phyloP scores from a whole-genome alignment of 1,140 invertebrate species.

The Phocides pigmalion region DNA sequence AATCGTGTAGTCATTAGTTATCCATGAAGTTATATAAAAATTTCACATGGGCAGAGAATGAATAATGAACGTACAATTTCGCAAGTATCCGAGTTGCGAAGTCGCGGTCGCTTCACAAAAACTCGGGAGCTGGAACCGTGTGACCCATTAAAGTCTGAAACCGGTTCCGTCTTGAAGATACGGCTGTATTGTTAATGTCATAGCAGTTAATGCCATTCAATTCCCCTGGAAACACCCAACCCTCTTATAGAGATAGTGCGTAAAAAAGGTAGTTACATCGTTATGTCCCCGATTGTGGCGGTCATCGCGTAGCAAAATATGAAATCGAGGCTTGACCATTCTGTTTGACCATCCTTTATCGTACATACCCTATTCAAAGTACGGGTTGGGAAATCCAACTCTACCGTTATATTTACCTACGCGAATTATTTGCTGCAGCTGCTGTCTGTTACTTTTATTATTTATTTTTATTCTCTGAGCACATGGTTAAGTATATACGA shows the following conservation, averaged over 20 bases:
- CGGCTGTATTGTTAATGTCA: slow-evolving; percentile 71
- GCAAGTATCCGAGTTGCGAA: slow-evolving; percentile 25
- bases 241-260: slow-evolving; percentile 71
- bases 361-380: slow-evolving; percentile 61
- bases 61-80: slow-evolving; percentile 27
- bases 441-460: slow-evolving; percentile 50
- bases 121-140: slow-evolving; percentile 74
- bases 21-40: slow-evolving; percentile 1
- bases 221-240: slow-evolving; percentile 68
- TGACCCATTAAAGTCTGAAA: slow-evolving; percentile 80
- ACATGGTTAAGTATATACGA: slow-evolving; percentile 26
- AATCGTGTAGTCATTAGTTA: too few relatives aligned
- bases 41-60: slow-evolving; percentile 5
- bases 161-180: slow-evolving; percentile 80
- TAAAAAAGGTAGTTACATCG: slow-evolving; percentile 75
- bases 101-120: slow-evolving; percentile 65
- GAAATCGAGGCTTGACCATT: slow-evolving; percentile 76
- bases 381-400: slow-evolving; percentile 55
- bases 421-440: slow-evolving; percentile 58
- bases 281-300: slow-evolving; percentile 62
- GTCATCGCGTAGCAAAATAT: slow-evolving; percentile 70
- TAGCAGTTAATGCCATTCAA: slow-evolving; percentile 76
- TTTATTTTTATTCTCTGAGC: slow-evolving; percentile 28
- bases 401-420: slow-evolving; percentile 44
- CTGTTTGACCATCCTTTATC: slow-evolving; percentile 72